Percentiles rank a stretch among this genome's conserved stretches.
These are phyloP conservation scores for Osmerus mordax DNA, from an alignment of 2,113 vertebrate species.

Conservation along the genomic window DNA sequence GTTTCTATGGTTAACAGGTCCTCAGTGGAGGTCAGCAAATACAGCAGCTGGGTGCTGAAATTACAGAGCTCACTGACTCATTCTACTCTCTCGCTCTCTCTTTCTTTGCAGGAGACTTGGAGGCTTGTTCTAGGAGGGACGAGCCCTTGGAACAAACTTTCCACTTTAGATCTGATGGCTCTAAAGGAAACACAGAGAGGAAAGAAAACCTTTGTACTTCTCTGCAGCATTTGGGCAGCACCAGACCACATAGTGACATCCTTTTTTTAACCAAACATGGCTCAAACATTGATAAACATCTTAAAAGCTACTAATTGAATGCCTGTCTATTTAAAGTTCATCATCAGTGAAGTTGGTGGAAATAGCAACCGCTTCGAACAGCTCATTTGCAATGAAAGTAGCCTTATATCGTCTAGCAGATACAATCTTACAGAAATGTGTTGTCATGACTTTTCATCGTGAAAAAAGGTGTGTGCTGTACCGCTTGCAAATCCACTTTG, in stretches of 20 bases:
- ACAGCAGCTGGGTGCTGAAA: constrained; percentile 64
- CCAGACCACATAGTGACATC: constrained; percentile 47
- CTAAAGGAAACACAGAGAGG: constrained; percentile 30
- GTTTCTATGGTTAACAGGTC: constrained; percentile 64
- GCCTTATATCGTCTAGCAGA: constrained; percentile 24
- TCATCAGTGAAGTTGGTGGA: constrained; percentile 18
- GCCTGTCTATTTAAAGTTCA: constrained; percentile 18
- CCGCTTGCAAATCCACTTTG: too few species aligned
- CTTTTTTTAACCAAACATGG: constrained; percentile 20
- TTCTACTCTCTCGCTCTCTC: constrained; percentile 16
- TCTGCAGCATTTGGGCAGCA: constrained; percentile 15
- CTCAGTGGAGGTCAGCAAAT: constrained; percentile 62
- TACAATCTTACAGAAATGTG: constrained; percentile 23
- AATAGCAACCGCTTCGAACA: constrained; percentile 35
- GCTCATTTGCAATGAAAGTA: constrained; percentile 54
- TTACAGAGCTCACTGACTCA: constrained; percentile 68
- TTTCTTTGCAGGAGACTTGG: constrained; percentile 54
- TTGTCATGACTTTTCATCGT: constrained; percentile 36
- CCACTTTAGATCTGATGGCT: constrained; percentile 50
- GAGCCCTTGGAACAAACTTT: constrained; percentile 41
- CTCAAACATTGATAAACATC: background rate
- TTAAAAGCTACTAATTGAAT: constrained; percentile 21
- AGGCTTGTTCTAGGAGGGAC: constrained; percentile 33
- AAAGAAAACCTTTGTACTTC: constrained; percentile 52
- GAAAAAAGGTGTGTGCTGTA: constrained; percentile 7